Conservation (phyloP, 2,113 vertebrate genomes). For the Poeciliopsis prolifica region DNA sequence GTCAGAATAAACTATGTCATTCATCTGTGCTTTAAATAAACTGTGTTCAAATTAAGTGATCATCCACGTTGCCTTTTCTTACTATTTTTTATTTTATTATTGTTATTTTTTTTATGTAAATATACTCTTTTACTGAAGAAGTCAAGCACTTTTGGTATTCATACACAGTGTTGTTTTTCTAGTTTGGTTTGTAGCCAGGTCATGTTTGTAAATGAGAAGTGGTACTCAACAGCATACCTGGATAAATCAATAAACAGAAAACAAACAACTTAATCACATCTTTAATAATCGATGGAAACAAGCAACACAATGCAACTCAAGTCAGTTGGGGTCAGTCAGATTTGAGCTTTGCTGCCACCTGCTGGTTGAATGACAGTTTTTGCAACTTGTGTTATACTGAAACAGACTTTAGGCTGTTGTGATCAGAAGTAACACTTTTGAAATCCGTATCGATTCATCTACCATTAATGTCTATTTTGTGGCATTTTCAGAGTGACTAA, state of each 20-base stretch:
- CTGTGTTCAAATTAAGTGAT: constrained; percentile 54
- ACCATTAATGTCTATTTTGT: neutral
- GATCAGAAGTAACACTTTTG: neutral
- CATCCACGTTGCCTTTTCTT: neutral
- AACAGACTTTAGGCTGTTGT: too few relatives aligned
- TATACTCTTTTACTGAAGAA: neutral
- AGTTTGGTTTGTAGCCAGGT: too few relatives aligned
- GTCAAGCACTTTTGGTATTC: neutral
- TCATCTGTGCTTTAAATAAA: constrained; percentile 78
- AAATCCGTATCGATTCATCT: neutral
- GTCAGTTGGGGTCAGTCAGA: neutral
- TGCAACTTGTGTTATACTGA: neutral
- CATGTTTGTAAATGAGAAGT: too few relatives aligned
- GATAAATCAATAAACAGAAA: too few relatives aligned
- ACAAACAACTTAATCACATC: neutral
- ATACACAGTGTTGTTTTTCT: neutral
- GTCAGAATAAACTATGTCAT: constrained; percentile 73
- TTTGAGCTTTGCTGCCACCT: constrained; percentile 39
- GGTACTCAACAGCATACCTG: too few relatives aligned
- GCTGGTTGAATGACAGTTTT: neutral
- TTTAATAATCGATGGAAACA: neutral
- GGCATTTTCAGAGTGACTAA: too few relatives aligned
- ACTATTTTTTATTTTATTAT: neutral
- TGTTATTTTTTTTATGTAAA: neutral
- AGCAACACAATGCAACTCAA: neutral